Evolutionary conservation across 2,113 vertebrate genomes (phyloP), one percentile per base, ranked within the genome.

Genomic region (Coreoperca whiteheadi): DNA sequence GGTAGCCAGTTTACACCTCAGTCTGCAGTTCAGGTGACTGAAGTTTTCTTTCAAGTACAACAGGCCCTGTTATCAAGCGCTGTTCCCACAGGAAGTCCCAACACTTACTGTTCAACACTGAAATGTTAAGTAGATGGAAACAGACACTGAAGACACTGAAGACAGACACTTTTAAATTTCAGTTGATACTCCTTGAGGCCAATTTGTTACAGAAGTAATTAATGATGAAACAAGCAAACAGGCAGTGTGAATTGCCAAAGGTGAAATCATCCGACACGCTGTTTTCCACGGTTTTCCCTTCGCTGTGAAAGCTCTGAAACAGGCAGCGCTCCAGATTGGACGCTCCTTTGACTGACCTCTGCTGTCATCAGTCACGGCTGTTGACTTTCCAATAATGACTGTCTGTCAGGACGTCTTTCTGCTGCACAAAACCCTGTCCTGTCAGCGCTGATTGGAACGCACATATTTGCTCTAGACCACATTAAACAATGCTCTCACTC

Each of bases 321-420:
- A 87, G 93, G 88, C 90, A 86, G 73, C 56, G 86, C 78, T 91
- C 93, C 88, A 94, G 87, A 88, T 91, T 84, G 85, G 88, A 90
- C 77, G 90, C 83, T 92, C 89, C 88, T 77, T 92, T 89, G 90
- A 75, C 88, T 87, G 93, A 94, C 91, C 94, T 92, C 89, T 78
- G 87, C 91, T 90, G 92, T 91, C 92, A 94, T 94, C 93, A 92
- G 93, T 94, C 94, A 94, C 82, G 93, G 90, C 92, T 93, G 92
- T 94, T 95, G 94, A 94, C 93, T 94, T 87, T 83, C 89, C 74
- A 83, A 92, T 91, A 94, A 93, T 93, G 93, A 92, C 73, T 60
- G 85, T 91, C 94, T 92, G 92, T 94, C 92, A 92, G 83, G 79
- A 85, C 39, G 85, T 87, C 87, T 90, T 63, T 77, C 85, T 56